Base-by-base conservation (phyloP, 2,113 vertebrate species). In the Daboia siamensis region DNA sequence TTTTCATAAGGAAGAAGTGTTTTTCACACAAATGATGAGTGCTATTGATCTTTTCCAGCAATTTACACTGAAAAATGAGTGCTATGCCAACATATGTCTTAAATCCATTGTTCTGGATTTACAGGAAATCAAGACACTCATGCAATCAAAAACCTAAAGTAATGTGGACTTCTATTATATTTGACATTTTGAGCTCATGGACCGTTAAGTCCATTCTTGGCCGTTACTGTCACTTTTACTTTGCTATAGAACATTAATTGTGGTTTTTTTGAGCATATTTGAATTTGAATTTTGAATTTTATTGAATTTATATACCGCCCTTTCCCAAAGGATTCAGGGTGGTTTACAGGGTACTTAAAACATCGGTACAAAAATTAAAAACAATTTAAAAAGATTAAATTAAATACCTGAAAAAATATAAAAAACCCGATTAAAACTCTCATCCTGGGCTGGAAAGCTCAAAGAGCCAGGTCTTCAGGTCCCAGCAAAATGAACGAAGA, bases 231-330 rank as follows among this genome's bases (percentile, higher is more conserved):
- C 94, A 95, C 64, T 95, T 95, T 91, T 91, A 88, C 57, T 94
- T 94, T 94, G 51, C 20, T 93, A 94, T 92, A 92, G 94, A 92
- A 93, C 93, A 92, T 96, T 95, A 93, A 92, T 54, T 97, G 94
- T 96, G 90, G 94, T 97, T 94, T 94, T 90, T 48, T 93, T 94
- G 93, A 95, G 96, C 91, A 94, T 69, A 93, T 96, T n/a, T n/a
- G n/a, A n/a, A n/a, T n/a, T n/a, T n/a, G n/a, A n/a, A n/a, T n/a
- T n/a, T n/a, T n/a, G n/a, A n/a, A n/a, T n/a, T n/a, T n/a, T n/a
- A n/a, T n/a, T n/a, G n/a, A n/a, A n/a, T n/a, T n/a, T n/a, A n/a
- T n/a, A n/a, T n/a, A n/a, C n/a, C n/a, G n/a, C n/a, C n/a, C n/a
- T n/a, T n/a, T n/a, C n/a, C n/a, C n/a, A n/a, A n/a, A n/a, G n/a